phyloP scores from a whole-genome alignment of 1,140 invertebrate genomes.

The Eurosta solidaginis region DNA sequence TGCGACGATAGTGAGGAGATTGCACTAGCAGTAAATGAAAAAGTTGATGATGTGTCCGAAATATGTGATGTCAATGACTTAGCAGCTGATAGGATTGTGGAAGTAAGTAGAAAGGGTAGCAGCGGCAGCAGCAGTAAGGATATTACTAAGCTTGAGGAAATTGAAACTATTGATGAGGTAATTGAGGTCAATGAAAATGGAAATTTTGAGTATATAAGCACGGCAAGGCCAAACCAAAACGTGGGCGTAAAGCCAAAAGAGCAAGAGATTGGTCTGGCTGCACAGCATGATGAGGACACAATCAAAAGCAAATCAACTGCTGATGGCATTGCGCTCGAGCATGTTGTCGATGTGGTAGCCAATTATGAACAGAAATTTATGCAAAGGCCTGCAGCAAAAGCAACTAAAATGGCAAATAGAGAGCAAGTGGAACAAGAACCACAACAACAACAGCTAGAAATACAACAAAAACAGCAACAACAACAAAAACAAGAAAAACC shows the following conservation, averaged over 20 bases:
- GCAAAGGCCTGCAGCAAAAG: background rate
- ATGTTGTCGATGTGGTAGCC: constrained; percentile 52
- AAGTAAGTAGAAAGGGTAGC: too few relatives aligned
- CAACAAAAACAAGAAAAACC: too few relatives aligned
- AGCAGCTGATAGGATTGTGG: background rate
- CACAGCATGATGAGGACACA: constrained; percentile 36
- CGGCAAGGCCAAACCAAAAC: background rate
- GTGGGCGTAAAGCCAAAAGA: background rate
- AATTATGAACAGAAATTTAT: constrained; percentile 45
- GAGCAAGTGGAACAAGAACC: background rate
- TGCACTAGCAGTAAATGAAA: background rate
- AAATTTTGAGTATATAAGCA: background rate
- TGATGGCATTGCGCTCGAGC: constrained; percentile 34
- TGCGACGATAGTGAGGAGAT: background rate
- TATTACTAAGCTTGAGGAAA: background rate
- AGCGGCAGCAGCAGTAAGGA: background rate
- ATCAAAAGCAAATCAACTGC: background rate
- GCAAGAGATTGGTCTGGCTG: constrained; percentile 38
- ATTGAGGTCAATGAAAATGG: constrained; percentile 3
- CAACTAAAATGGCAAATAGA: background rate
- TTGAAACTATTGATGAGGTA: constrained; percentile 36
- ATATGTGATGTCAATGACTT: background rate
- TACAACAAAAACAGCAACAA: background rate
- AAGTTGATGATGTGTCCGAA: background rate
- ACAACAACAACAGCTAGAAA: background rate